These are phyloP conservation scores for Steinernema carpocapsae DNA, from an alignment of 2,888 invertebrate species.

Conservation along the genomic window DNA sequence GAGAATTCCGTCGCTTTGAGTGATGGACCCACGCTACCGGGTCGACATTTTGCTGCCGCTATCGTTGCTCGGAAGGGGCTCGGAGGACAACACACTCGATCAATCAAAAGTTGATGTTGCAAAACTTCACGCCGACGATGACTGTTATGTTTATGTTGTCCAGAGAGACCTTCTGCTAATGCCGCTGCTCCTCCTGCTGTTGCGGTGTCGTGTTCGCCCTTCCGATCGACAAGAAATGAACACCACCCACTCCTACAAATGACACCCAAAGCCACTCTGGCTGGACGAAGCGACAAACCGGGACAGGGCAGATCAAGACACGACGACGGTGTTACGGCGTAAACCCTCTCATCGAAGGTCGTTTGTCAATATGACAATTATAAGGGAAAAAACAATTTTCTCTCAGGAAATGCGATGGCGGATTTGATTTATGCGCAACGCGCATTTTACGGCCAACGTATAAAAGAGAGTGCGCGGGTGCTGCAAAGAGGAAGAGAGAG, in stretches of 20 bases:
- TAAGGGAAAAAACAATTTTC: constrained; percentile 16
- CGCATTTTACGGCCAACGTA: constrained; percentile 10
- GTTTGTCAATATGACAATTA: constrained; percentile 19
- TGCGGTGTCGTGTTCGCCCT: no score
- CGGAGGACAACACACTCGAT: background rate
- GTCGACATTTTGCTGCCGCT: no score
- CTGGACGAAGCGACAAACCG: background rate
- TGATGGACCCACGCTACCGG: no score
- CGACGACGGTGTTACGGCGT: background rate
- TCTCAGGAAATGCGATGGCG: constrained; percentile 12
- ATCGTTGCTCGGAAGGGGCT: no score
- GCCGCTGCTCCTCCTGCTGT: no score
- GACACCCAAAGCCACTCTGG: no score
- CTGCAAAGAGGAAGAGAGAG: background rate
- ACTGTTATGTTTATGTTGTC: no score
- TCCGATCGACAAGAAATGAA: no score
- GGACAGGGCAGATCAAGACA: no score
- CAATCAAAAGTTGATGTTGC: constrained; percentile 6
- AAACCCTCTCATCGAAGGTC: constrained; percentile 1
- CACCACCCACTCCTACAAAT: no score
- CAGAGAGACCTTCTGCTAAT: no score
- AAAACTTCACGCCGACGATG: background rate
- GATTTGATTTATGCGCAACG: constrained; percentile 16
- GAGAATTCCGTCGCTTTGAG: no score
- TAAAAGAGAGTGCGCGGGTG: constrained; percentile 1